Base-by-base conservation (phyloP, 2,888 invertebrate species). In the Tricholauxania praeusta region DNA sequence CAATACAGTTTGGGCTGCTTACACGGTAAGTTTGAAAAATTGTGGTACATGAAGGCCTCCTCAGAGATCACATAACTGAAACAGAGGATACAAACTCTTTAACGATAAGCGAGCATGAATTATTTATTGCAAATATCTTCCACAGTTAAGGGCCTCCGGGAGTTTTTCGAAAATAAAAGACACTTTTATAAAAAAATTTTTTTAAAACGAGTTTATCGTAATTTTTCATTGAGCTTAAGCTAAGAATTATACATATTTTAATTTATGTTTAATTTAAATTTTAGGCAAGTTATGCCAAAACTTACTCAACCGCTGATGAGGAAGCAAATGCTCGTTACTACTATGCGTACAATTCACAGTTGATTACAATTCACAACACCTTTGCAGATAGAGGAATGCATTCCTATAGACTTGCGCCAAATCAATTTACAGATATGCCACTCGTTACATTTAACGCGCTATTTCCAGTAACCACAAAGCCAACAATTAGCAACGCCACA, bases 371-470 rank as follows among this genome's bases (percentile, higher is more conserved):
- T 0, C 79, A 81, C 53, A 83, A 83, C 73, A 1, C 1, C 1
- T 62, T 75, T 8, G 76, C 59, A 15, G 62, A 72, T 2, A 72
- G 66, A 0, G 72, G 74, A 0, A 68, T 32, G 15, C 77, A 62
- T n/a, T 70, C 77, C 6, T 83, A 77, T 59, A 51, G 55, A 39
- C 73, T 83, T 39, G 77, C 22, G 1, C 5, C 74, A 1, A 83
- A 83, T 77, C 82, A 82, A 75, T 83, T 79, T 69, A 78, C 77
- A n/a, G 83, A 83, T 68, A 76, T 80, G 76, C 78, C 74, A n/a
- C 74, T 79, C 59, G 28, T 76, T 64, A 77, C 81, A 12, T 82
- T 80, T 68, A 78, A 74, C 12, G 77, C 75, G 4, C 12, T 77
- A 6, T 81, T 80, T 39, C 79, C 80, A 2, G 70, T 72, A 15